Evolutionary conservation across 2,113 vertebrate genomes (phyloP).

Genomic region (Pao palembangensis): DNA sequence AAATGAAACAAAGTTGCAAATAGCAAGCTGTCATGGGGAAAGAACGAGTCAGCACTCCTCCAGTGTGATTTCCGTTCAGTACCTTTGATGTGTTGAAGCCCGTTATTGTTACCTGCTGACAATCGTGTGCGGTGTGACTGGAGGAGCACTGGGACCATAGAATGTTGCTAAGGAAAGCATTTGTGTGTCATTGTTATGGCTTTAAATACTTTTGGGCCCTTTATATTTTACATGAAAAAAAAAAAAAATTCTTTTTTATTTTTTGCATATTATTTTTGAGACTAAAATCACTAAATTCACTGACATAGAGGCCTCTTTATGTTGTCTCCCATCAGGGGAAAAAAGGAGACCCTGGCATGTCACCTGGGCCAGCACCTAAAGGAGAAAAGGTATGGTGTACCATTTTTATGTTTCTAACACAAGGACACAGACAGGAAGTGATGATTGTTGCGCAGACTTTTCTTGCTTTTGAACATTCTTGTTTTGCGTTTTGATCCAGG

Average conservation of each 20-base stretch:
- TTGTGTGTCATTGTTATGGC: background rate
- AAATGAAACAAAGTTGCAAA: slow-evolving; percentile 61
- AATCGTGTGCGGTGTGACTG: slow-evolving; percentile 34
- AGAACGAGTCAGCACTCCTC: slow-evolving; percentile 25
- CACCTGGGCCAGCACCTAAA: slow-evolving; percentile 85
- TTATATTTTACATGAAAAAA: no score
- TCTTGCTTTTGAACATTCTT: slow-evolving; percentile 11
- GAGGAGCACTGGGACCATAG: slow-evolving; percentile 2
- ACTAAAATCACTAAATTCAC: slow-evolving; percentile 14
- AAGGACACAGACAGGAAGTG: background rate
- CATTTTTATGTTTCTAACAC: background rate
- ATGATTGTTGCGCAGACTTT: background rate
- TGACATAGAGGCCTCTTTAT: slow-evolving; percentile 14
- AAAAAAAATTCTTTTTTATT: no score
- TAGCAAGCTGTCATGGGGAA: slow-evolving; percentile 27
- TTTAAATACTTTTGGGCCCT: no score
- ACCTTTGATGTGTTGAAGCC: slow-evolving; percentile 61
- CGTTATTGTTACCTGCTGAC: slow-evolving; percentile 61
- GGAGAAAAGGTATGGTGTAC: slow-evolving; percentile 84
- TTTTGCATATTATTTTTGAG: slow-evolving; percentile 1
- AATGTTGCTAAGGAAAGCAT: background rate
- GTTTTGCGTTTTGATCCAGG: slow-evolving; percentile 70
- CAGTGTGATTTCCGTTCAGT: slow-evolving; percentile 52
- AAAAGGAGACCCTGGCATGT: slow-evolving; percentile 93
- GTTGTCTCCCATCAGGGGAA: slow-evolving; percentile 81